A percentile compares a stretch with the other conserved stretches of the same genome.
These are phyloP conservation scores for Propithecus perrieri DNA, from an alignment of 2,797 vertebrate species.

Conservation along the genomic window DNA sequence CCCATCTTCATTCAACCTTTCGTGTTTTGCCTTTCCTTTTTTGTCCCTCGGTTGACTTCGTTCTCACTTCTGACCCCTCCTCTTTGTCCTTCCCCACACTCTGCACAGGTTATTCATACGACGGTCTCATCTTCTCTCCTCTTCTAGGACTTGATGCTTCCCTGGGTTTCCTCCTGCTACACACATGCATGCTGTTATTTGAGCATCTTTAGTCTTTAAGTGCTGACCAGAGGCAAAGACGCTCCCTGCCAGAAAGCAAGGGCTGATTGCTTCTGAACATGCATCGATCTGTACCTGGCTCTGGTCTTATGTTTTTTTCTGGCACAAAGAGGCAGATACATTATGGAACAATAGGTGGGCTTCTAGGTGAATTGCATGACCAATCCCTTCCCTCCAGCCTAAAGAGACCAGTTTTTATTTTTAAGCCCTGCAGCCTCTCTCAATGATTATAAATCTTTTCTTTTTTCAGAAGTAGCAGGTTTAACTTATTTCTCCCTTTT, in stretches of 20 bases:
- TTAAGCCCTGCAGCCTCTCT: not conserved
- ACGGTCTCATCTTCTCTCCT: not conserved
- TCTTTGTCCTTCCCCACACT: not conserved
- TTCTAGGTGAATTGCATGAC: not conserved
- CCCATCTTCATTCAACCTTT: not conserved
- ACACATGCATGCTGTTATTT: not conserved
- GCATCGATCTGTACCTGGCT: not conserved
- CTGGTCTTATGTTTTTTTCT: not conserved
- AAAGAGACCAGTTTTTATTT: slow-evolving; percentile 8
- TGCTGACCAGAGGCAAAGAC: not conserved
- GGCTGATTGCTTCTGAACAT: not conserved
- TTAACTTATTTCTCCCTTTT: slow-evolving; percentile 9
- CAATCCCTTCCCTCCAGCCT: not conserved
- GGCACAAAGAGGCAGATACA: not conserved
- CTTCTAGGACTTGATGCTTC: not conserved
- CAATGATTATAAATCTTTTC: not conserved
- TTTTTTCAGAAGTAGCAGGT: not conserved
- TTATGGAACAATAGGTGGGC: not conserved
- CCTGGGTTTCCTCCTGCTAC: not conserved
- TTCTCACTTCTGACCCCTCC: not conserved
- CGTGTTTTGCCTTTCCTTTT: not conserved
- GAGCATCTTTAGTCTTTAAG: not conserved
- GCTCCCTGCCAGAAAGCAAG: not conserved
- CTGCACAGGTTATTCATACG: not conserved
- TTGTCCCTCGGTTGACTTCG: not conserved